Evolutionary conservation across 1,140 invertebrate species (phyloP), one percentile per base, ranked within the genome.

Genomic region (Brachionus paranguensis): DNA sequence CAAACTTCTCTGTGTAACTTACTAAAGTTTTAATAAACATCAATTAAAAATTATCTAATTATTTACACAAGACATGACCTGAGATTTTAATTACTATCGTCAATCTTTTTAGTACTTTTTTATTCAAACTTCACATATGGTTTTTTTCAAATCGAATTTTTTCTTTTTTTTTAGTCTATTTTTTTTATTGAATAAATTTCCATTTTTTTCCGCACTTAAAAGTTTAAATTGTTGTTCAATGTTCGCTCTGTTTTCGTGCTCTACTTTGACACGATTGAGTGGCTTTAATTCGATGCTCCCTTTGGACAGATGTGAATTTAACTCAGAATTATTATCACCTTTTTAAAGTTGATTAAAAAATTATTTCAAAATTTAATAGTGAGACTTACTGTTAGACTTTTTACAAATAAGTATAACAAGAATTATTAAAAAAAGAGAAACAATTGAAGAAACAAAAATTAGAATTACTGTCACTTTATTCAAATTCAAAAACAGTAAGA

Each of bases 401-500:
- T 27, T 76, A 12, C 43, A 50, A 24, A 76, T 27, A 14, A 76
- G 27, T 76, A 12, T 20, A 3, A 76, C 43, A 45, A 76, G 20
- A 12, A 76, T 50, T 14, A 47, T 10, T 4, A 45, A 50, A 50
- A 76, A 76, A 29, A 76, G 27, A 12, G 17, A 27, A 27, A 29
- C 43, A 50, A 20, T 10, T 3, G 50, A 10, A 27, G 20, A 50
- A 50, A 76, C 47, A 27, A 33, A 24, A 27, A 76, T 24, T 47
- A 76, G 50, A 50, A 76, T 76, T 3, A 76, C 47, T n/a, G 72
- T 76, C 47, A 76, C 17, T 37, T 76, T 76, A 50, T 76, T 24
- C 17, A 11, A 10, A 27, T 50, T 76, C 3, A 72, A 17, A 41
- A 72, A 72, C 12, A n/a, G 7, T 11, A 43, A 10, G 17, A 43